Percentiles rank a stretch among this genome's conserved stretches.
Evolutionary conservation across 2,888 invertebrate genomes (phyloP).

Genomic region (Drosophila multiciliata): DNA sequence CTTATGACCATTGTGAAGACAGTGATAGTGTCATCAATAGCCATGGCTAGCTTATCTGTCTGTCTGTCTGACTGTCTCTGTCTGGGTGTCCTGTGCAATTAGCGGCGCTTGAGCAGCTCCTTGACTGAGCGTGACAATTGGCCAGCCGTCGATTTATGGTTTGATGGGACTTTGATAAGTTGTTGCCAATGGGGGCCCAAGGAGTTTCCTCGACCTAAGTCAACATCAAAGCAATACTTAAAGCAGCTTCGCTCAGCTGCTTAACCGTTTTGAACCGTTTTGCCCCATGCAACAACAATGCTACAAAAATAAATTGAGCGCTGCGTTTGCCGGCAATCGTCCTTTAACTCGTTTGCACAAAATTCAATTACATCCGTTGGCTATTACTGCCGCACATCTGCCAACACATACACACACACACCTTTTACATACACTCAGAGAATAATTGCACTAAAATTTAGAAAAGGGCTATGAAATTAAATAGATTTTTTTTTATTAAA

Average conservation of each 20-base stretch:
- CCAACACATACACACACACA: conserved; percentile 49
- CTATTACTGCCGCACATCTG: conserved; percentile 61
- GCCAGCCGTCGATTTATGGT: conserved; percentile 60
- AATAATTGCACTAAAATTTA: background rate
- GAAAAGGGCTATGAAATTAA: no score
- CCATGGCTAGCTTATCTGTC: conserved; percentile 17
- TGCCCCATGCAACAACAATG: conserved; percentile 54
- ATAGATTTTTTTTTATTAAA: no score
- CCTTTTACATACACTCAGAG: background rate
- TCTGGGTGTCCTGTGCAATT: conserved; percentile 46
- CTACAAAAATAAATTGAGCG: conserved; percentile 71
- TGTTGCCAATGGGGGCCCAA: background rate
- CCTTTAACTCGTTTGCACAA: conserved; percentile 69
- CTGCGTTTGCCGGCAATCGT: conserved; percentile 68
- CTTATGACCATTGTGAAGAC: conserved; percentile 25
- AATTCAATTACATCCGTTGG: conserved; percentile 80
- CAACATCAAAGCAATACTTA: conserved; percentile 36
- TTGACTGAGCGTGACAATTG: conserved; percentile 59
- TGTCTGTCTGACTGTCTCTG: conserved; percentile 15
- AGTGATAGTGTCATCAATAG: conserved; percentile 52
- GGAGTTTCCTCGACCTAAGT: background rate
- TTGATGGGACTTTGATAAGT: conserved; percentile 35
- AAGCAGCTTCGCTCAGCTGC: conserved; percentile 29
- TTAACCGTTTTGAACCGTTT: conserved; percentile 28
- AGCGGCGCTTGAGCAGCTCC: conserved; percentile 51